Evolutionary conservation across 1,140 invertebrate species (phyloP), one percentile per base, ranked within the genome.

Genomic region (Drosophila dunni): DNA sequence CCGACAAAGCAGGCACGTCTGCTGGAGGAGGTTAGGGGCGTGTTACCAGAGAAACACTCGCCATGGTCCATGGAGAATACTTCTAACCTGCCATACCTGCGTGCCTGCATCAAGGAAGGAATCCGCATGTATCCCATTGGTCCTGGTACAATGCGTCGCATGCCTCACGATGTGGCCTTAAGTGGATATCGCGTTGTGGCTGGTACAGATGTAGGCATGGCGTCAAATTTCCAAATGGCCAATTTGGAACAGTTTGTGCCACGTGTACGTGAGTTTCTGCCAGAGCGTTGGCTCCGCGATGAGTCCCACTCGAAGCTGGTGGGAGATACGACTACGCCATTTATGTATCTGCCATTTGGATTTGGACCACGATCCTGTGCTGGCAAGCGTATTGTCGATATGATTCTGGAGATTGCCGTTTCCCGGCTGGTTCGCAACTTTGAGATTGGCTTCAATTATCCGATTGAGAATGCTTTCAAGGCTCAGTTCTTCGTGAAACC

Each of bases 381-480:
- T 38, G 94, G 94, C 10, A 94, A 95, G 70, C 92, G 96, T 58
- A 94, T 97, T 75, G 96, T 96, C 3, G 94, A 88, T 44, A 93
- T 96, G 79, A 95, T 96, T 88, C 84, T 96, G 56, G 94, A 95
- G 83, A 93, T 95, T 20, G 94, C 94, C 40, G 66, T 96, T 5
- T 91, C 94, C n/a, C 94, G 94, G 81, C 90, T 96, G 29, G 92
- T 95, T 38, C 92, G 94, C 48, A 93, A 94, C 71, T 95, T 94
- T 73, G 72, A 93, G 20, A 80, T 95, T 3, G 93, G 94, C 34
- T 95, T 94, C 93, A 89, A 93, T 17, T 84, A 92, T 72, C 72
- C 91, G 17, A 78, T 88, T 1, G 82, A 90, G 15, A 75, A 92
- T 34, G 77, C 84, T 0, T 91, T 92, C 44, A 83, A 79, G 54